phyloP scores from a whole-genome alignment of 2,888 invertebrate species.

The Drosophila sordidula region DNA sequence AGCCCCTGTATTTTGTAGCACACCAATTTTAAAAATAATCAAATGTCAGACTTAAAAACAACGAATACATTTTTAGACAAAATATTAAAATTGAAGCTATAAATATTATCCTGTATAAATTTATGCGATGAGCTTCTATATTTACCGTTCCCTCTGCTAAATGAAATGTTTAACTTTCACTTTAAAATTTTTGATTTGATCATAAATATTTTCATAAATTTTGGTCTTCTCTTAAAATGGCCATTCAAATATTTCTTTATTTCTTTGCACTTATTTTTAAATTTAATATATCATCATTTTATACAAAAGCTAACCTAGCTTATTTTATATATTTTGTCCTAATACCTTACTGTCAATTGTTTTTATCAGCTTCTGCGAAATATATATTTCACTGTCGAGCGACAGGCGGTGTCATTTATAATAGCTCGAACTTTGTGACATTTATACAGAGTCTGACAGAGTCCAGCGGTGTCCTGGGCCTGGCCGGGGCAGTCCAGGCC shows the following conservation, averaged over 20 bases:
- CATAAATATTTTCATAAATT: background rate
- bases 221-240: no score
- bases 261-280: no score
- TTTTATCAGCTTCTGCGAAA: conserved; percentile 7
- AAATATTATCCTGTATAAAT: no score
- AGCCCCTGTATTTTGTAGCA: background rate
- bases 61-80: no score
- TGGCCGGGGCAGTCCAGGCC: conserved; percentile 15
- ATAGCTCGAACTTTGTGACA: conserved; percentile 78
- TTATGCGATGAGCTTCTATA: no score
- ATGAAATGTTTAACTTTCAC: no score
- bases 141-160: no score
- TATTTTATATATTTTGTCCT: background rate
- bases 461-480: conserved; percentile 21
- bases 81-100: no score
- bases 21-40: background rate
- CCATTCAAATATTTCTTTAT: no score
- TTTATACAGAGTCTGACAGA: conserved; percentile 64
- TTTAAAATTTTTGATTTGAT: background rate
- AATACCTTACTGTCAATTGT: background rate
- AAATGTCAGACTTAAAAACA: background rate
- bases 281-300: background rate
- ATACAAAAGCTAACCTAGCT: background rate
- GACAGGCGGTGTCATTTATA: conserved; percentile 75
- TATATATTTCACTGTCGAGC: conserved; percentile 38